Evolutionary conservation across 2,888 invertebrate species (phyloP), one percentile per base, ranked within the genome.

Genomic region (Lydus trimaculatus): DNA sequence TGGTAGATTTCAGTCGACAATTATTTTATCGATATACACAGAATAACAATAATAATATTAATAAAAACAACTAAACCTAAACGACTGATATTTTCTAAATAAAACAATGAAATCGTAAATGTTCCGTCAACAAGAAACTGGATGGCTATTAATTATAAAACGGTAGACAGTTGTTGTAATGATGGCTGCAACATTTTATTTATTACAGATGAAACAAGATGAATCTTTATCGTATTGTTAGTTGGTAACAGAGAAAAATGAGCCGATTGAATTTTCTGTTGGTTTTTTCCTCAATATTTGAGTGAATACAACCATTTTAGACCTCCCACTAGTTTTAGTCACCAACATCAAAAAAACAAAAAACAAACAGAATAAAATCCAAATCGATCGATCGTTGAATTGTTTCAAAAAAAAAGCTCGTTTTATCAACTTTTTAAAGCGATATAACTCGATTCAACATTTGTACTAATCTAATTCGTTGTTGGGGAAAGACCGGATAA

Each of bases 131-230:
- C 65, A 71, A 70, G 52, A 25, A 70, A 60, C 25, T 59, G 72
- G 72, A 73, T 73, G 67, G 73, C 69, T 68, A 73, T 72, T 73
- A 75, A 72, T 73, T 73, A 72, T 71, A 72, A 71, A n/a, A 69
- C 43, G 67, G 69, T 68, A 69, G 63, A 71, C 73, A 69, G 71
- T 74, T 65, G 71, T 74, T 65, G 67, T 70, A 63, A 64, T 58
- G 69, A 62, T 61, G 66, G 62, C 66, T 36, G 61, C 60, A 58
- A 64, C 52, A 52, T 52, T 52, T 23, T 52, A 52, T 52, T 20
- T 25, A 52, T 25, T 52, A 25, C 13, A 52, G 25, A 52, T 52
- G 13, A 2, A 52, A 52, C 25, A 52, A 48, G 48, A 48, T 20
- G 48, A 48, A 48, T 48, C 20, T 48, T 11, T 20, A 48, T 48